These are phyloP conservation scores for Cynocephalus volans DNA, from an alignment of 2,113 vertebrate species.

Conservation along the genomic window DNA sequence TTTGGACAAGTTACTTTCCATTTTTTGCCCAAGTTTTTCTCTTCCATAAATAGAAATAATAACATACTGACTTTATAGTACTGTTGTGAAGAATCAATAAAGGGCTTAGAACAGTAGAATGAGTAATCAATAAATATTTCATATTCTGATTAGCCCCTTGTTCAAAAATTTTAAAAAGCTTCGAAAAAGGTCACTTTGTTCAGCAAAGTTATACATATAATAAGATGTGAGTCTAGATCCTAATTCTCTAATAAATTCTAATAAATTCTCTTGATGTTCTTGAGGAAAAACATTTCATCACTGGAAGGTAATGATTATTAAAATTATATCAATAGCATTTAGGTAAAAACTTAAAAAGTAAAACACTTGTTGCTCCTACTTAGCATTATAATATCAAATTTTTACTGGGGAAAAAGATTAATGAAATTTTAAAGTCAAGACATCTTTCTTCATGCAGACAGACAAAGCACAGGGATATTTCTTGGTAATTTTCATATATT, in stretches of 20 bases:
- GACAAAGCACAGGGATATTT: neutral
- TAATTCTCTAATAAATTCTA: neutral
- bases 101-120: neutral
- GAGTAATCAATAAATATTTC: neutral
- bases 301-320: neutral
- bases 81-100: neutral
- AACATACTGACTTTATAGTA: neutral
- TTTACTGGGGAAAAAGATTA: conserved; percentile 13
- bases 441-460: neutral
- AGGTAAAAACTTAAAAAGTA: neutral
- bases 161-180: neutral
- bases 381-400: neutral
- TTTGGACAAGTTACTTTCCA: neutral
- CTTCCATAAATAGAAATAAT: neutral
- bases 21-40: neutral
- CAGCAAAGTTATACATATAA: neutral
- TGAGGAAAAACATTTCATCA: neutral
- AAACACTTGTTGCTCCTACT: neutral
- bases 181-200: neutral
- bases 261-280: neutral
- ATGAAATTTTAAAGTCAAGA: conserved; percentile 2
- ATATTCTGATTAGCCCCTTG: neutral
- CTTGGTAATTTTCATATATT: conserved; percentile 10
- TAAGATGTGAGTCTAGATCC: neutral
- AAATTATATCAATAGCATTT: neutral